Percentiles rank a stretch among this genome's conserved stretches.
Conservation (phyloP, 64 coral and sea anemone genomes). For the Astreopora myriophthalma region DNA sequence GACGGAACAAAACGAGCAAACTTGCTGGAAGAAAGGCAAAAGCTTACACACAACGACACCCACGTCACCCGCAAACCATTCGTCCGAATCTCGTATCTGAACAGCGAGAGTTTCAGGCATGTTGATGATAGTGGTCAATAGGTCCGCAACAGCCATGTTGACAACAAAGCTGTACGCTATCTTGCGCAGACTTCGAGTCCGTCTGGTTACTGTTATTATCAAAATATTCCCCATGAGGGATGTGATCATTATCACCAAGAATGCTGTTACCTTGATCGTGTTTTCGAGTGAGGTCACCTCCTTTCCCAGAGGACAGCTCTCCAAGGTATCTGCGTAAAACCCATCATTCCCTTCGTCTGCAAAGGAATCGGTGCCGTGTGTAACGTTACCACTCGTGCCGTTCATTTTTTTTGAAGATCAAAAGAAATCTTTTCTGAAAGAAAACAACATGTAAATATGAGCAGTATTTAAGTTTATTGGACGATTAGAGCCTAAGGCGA, state of each 20-base stretch:
- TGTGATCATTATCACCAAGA: constrained; percentile 15
- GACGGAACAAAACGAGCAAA: constrained; percentile 50
- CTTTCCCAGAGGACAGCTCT: neutral
- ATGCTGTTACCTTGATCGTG: constrained; percentile 2
- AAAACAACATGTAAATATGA: neutral
- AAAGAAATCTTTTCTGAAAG: neutral
- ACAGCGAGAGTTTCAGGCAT: constrained; percentile 46
- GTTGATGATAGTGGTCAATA: constrained; percentile 31
- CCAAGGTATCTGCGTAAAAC: neutral
- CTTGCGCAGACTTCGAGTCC: neutral
- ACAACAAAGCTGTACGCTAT: constrained; percentile 50
- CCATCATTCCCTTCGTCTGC: neutral
- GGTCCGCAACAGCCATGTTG: constrained; percentile 48
- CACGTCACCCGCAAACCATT: constrained; percentile 11
- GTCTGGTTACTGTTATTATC: constrained; percentile 34
- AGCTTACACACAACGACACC: constrained; percentile 68
- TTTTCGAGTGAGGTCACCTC: neutral
- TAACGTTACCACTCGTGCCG: neutral
- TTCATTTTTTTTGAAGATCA: neutral
- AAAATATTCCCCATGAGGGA: constrained; percentile 52
- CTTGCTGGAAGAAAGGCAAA: constrained; percentile 33
- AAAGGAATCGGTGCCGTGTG: neutral
- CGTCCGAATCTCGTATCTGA: constrained; percentile 19
- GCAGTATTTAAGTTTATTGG: too few relatives aligned
- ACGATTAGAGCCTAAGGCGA: too few relatives aligned